Conservation (phyloP, 2,113 vertebrate species). For the Megaceryle torquata region DNA sequence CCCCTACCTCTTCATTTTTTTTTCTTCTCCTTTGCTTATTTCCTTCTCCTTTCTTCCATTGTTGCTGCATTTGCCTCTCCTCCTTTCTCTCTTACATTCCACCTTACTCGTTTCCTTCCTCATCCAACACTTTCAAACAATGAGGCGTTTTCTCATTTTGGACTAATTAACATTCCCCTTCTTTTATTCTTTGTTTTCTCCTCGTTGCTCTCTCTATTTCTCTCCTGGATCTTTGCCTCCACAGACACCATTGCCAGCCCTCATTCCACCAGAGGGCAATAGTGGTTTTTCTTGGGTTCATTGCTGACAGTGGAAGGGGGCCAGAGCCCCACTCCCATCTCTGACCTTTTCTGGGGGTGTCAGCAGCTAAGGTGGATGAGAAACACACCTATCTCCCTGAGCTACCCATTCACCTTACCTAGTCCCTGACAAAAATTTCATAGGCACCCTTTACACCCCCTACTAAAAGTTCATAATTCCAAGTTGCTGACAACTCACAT, state of each 20-base stretch:
- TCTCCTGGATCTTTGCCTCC: neutral
- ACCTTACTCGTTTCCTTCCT: neutral
- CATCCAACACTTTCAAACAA: neutral
- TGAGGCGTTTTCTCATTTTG: neutral
- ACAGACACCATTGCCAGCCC: neutral
- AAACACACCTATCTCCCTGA: neutral
- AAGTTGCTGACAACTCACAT: neutral
- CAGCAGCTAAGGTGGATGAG: neutral
- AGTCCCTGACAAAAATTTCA: rapidly evolving
- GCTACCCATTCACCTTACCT: neutral
- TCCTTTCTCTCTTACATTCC: neutral
- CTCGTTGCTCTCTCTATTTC: neutral
- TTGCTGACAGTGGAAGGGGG: neutral
- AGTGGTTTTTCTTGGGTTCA: neutral
- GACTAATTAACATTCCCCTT: rapidly evolving
- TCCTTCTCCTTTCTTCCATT: neutral
- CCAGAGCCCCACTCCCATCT: neutral
- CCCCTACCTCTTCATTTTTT: neutral
- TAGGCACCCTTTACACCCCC: neutral
- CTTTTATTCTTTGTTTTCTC: neutral
- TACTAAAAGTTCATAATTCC: neutral
- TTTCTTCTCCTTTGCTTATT: neutral
- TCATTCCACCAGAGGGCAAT: constrained; percentile 59
- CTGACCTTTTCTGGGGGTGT: neutral
- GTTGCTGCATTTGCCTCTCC: neutral